Conservation (phyloP, 2,113 vertebrate genomes). For the Centropus bengalensis region DNA sequence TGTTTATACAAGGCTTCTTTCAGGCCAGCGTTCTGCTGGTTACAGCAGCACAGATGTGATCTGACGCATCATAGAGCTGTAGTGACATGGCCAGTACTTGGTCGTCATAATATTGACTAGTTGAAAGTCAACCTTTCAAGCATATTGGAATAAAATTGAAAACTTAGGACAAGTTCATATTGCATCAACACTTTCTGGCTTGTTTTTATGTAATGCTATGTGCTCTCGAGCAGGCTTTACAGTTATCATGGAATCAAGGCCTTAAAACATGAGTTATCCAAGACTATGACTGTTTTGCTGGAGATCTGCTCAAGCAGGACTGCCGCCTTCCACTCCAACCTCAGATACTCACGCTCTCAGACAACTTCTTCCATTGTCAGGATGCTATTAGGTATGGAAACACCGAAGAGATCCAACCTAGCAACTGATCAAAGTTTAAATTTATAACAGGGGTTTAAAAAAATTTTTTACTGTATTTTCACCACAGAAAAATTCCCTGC, state of each 20-base stretch:
- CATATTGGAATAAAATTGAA: background rate
- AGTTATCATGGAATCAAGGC: background rate
- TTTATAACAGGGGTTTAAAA: background rate
- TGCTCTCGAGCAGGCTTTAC: background rate
- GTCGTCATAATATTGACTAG: background rate
- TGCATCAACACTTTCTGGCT: background rate
- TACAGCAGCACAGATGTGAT: constrained; percentile 12
- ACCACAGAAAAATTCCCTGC: background rate
- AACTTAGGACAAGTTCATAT: background rate
- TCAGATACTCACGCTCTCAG: background rate
- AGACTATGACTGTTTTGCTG: background rate
- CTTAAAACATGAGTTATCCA: background rate
- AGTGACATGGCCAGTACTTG: background rate
- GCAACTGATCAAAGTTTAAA: background rate
- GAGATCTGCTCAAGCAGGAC: background rate
- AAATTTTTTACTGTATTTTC: background rate
- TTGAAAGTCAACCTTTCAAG: background rate
- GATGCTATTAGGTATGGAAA: background rate
- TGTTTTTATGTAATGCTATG: background rate
- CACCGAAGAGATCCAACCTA: background rate
- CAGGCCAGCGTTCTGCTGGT: background rate
- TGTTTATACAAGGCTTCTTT: constrained; percentile 2
- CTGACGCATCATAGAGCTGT: background rate
- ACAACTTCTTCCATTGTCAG: background rate
- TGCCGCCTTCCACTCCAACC: background rate